Conservation (phyloP, 2,113 vertebrate species). For the Cavia porcellus region DNA sequence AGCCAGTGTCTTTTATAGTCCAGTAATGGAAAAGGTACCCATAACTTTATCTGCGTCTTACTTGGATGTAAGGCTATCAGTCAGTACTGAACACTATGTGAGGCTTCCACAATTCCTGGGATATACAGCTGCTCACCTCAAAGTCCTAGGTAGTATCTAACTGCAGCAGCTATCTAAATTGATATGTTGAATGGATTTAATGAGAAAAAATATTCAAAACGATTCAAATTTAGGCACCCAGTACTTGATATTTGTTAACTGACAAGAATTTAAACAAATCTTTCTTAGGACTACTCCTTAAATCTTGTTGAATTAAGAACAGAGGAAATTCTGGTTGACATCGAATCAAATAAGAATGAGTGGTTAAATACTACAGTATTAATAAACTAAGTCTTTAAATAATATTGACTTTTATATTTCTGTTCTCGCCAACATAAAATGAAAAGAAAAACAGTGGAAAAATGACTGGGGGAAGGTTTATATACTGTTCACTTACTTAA, state of each 20-base stretch:
- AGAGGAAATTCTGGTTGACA: not conserved
- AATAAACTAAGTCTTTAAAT: not conserved
- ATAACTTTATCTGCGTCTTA: not conserved
- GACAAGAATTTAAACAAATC: not conserved
- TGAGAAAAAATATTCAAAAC: not conserved
- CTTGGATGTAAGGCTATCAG: not conserved
- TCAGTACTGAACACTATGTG: not conserved
- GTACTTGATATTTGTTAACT: not conserved
- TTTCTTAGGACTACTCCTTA: not conserved
- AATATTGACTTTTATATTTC: slow-evolving; percentile 1
- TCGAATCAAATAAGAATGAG: not conserved
- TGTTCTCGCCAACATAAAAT: slow-evolving; percentile 42
- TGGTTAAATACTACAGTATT: not conserved
- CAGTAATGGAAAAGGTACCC: not conserved
- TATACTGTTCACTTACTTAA: not conserved
- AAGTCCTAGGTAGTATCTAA: not conserved
- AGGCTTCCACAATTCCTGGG: not conserved
- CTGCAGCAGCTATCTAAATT: not conserved
- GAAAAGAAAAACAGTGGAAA: slow-evolving; percentile 6
- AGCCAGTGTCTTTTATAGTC: not conserved
- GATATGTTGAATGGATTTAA: not conserved
- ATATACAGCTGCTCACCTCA: not conserved
- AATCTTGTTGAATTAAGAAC: not conserved
- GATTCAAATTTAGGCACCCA: not conserved
- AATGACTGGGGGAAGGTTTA: not conserved